phyloP scores from a whole-genome alignment of 2,113 vertebrate genomes.

The Argyrosomus japonicus region DNA sequence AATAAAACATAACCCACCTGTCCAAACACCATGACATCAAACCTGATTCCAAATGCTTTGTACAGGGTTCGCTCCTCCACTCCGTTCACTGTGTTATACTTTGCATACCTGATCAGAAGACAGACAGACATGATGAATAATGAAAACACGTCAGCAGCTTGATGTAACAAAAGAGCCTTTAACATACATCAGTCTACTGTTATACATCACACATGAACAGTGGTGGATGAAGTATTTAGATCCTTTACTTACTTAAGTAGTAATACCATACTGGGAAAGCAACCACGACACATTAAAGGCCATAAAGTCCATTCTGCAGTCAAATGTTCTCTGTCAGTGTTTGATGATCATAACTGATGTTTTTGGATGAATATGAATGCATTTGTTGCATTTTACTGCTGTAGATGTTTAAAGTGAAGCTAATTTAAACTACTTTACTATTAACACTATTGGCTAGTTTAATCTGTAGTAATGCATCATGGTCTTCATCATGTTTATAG shows the following conservation, averaged over 20 bases:
- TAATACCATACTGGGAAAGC: too few relatives aligned
- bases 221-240: too few relatives aligned
- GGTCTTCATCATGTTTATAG: background rate
- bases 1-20: slow-evolving; percentile 75
- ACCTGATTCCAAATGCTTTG: slow-evolving; percentile 89
- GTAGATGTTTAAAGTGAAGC: too few relatives aligned
- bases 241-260: background rate
- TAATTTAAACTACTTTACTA: too few relatives aligned
- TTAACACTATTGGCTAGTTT: background rate
- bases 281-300: too few relatives aligned
- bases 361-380: too few relatives aligned
- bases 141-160: background rate
- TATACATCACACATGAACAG: background rate
- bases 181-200: background rate
- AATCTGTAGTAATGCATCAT: background rate
- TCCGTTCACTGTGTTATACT: slow-evolving; percentile 81
- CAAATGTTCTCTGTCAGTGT: background rate
- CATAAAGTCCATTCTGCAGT: background rate
- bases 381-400: background rate
- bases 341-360: too few relatives aligned
- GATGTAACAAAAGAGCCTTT: background rate
- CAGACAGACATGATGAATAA: background rate
- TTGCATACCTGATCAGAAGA: slow-evolving; percentile 83
- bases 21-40: slow-evolving; percentile 91
- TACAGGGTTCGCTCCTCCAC: slow-evolving; percentile 86